Conservation (phyloP, 2,113 vertebrate genomes). For the Recurvirostra avosetta region DNA sequence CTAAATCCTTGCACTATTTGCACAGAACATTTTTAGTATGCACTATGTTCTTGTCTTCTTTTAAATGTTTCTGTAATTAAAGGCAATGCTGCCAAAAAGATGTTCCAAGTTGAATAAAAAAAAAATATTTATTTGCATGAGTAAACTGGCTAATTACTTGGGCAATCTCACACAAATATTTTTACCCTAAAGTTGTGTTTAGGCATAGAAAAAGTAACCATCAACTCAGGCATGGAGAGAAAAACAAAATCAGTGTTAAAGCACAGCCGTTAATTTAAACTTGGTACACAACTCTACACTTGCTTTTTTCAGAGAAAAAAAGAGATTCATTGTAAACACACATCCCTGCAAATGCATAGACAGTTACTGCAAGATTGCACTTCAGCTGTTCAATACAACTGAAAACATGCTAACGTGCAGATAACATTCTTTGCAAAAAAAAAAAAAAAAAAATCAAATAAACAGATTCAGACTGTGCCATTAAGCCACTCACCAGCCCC, state of each 20-base stretch:
- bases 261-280: not conserved
- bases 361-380: not conserved
- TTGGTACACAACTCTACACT: not conserved
- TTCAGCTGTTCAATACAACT: not conserved
- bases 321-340: not conserved
- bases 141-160: conserved; percentile 27
- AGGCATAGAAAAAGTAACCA: not conserved
- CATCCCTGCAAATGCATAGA: not conserved
- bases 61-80: conserved; percentile 49
- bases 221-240: not conserved
- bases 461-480: not conserved
- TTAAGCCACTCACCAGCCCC: not conserved
- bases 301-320: not conserved
- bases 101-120: not conserved
- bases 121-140: conserved; percentile 26
- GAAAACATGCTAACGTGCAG: rapidly evolving
- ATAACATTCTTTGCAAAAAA: not conserved
- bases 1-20: conserved; percentile 33
- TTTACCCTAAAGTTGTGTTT: not conserved
- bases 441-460: not conserved
- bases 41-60: not conserved
- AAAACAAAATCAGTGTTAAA: not conserved
- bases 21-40: not conserved
- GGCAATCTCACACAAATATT: not conserved
- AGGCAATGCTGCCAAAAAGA: conserved; percentile 37